phyloP scores from a whole-genome alignment of 2,888 invertebrate species.

The Euplexia lucipara region DNA sequence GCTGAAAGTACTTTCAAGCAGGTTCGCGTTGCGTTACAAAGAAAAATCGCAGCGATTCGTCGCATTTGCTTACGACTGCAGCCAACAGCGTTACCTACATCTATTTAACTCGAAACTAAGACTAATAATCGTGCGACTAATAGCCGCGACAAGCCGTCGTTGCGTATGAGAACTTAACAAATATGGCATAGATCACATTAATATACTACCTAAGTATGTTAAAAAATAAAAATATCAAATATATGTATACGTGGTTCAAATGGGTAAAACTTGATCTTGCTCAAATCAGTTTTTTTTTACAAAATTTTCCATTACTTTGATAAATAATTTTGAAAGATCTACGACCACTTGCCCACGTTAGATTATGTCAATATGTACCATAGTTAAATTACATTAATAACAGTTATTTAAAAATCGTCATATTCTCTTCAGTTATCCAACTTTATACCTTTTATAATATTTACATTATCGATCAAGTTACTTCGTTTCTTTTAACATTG shows the following conservation, averaged over 20 bases:
- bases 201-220: slow-evolving; percentile 65
- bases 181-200: slow-evolving; percentile 47
- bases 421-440: slow-evolving; percentile 63
- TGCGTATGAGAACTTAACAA: slow-evolving; percentile 21
- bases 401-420: slow-evolving; percentile 67
- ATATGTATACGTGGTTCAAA: slow-evolving; percentile 32
- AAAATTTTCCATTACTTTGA: slow-evolving; percentile 38
- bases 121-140: slow-evolving; percentile 58
- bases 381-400: slow-evolving; percentile 70
- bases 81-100: slow-evolving; percentile 32
- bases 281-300: slow-evolving; percentile 23
- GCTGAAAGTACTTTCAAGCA: slow-evolving; percentile 35
- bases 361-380: slow-evolving; percentile 51
- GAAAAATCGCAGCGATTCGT: slow-evolving; percentile 45
- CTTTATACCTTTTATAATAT: slow-evolving; percentile 76
- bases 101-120: slow-evolving; percentile 41
- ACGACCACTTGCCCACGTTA: slow-evolving; percentile 27
- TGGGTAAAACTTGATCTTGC: slow-evolving; percentile 29
- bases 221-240: slow-evolving; percentile 61
- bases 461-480: slow-evolving; percentile 83
- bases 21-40: slow-evolving; percentile 7
- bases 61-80: slow-evolving; percentile 39
- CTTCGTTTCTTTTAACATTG: slow-evolving; percentile 88
- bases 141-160: slow-evolving; percentile 37
- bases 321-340: slow-evolving; percentile 43